Percentiles rank a stretch among this genome's conserved stretches.
These are phyloP conservation scores for Aphrophora alni DNA, from an alignment of 2,888 invertebrate species.

Conservation along the genomic window DNA sequence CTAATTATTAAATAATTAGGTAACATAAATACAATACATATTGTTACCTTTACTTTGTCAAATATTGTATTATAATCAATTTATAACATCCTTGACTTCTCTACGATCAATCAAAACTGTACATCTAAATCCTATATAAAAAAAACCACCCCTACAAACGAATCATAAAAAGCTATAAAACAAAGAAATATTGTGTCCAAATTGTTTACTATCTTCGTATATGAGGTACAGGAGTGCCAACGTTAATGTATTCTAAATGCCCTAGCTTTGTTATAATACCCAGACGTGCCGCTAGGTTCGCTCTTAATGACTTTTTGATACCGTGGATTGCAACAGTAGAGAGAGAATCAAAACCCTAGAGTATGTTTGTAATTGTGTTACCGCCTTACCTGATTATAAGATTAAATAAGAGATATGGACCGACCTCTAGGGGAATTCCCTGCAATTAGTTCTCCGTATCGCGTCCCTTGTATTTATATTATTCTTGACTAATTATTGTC, in stretches of 20 bases:
- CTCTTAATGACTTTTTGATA: conserved; percentile 9
- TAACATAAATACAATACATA: no score
- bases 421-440: background rate
- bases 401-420: conserved; percentile 6
- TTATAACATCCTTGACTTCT: no score
- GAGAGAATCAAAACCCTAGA: background rate
- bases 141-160: no score
- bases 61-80: no score
- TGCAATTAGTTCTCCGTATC: background rate
- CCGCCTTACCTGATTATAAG: conserved; percentile 6
- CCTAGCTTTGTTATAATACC: background rate
- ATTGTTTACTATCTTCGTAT: no score
- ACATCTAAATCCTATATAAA: no score
- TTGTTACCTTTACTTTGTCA: no score
- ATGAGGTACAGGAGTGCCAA: background rate
- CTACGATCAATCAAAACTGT: no score
- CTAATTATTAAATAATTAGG: no score
- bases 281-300: background rate
- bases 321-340: background rate
- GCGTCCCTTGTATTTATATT: background rate
- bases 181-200: no score
- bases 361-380: conserved; percentile 7
- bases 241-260: conserved; percentile 2
- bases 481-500: background rate
- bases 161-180: no score